These are phyloP conservation scores for Brenthis ino DNA, from an alignment of 2,888 invertebrate genomes.

Conservation along the genomic window DNA sequence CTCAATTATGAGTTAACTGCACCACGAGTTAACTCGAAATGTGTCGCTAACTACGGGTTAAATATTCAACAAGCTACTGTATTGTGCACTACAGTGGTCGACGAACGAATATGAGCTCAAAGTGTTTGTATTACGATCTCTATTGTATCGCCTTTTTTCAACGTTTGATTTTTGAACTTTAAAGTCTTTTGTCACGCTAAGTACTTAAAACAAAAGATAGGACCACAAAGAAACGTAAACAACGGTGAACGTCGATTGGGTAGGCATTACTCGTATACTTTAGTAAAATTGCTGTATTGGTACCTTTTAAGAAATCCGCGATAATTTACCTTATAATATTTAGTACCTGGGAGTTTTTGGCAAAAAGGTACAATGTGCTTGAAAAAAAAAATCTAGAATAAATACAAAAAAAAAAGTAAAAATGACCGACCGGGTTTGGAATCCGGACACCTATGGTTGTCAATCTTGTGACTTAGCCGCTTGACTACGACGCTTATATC, in stretches of 20 bases:
- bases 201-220: constrained; percentile 22
- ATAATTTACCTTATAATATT: neutral
- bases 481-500: too few species aligned
- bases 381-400: too few species aligned
- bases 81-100: constrained; percentile 43
- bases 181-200: constrained; percentile 26
- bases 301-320: neutral
- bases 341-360: too few species aligned
- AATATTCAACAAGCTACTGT: constrained; percentile 56
- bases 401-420: too few species aligned
- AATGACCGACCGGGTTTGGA: too few species aligned
- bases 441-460: too few species aligned
- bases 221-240: constrained; percentile 15
- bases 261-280: neutral
- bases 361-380: too few species aligned
- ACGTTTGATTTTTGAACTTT: constrained; percentile 28
- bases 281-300: neutral
- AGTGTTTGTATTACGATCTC: constrained; percentile 39
- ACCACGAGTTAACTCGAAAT: constrained; percentile 53
- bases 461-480: too few species aligned
- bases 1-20: constrained; percentile 64
- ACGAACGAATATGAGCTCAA: constrained; percentile 43
- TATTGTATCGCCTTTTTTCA: constrained; percentile 28
- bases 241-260: neutral
- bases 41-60: constrained; percentile 62